A percentile compares a stretch with the other conserved stretches of the same genome.
Evolutionary conservation across 1,140 invertebrate genomes (phyloP).

Genomic region (Pemphigus obesinymphae): DNA sequence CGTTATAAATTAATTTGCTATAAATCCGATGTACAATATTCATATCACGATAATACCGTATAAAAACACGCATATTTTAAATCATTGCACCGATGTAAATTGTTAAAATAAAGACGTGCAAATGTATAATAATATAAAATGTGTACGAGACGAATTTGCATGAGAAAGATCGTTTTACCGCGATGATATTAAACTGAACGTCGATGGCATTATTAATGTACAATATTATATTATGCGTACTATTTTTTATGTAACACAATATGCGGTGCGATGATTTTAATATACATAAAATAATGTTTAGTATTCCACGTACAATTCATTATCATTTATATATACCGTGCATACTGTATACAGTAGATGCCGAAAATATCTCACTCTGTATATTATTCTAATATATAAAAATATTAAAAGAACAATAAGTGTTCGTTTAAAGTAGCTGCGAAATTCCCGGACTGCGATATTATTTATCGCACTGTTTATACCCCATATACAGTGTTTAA

Average conservation of each 20-base stretch:
- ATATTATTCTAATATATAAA: too few relatives aligned
- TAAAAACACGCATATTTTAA: too few relatives aligned
- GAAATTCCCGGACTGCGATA: background rate
- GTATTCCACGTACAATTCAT: background rate
- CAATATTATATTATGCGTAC: background rate
- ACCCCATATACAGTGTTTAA: background rate
- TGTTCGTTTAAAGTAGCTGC: background rate
- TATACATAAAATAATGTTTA: background rate
- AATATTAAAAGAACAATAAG: background rate
- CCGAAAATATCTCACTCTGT: too few relatives aligned
- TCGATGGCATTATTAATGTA: background rate
- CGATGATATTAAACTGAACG: background rate
- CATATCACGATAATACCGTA: too few relatives aligned
- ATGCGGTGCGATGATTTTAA: background rate
- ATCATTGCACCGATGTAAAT: background rate
- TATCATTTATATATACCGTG: too few relatives aligned
- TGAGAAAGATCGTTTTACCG: background rate
- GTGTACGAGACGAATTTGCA: background rate
- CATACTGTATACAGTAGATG: too few relatives aligned
- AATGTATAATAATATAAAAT: background rate
- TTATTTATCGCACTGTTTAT: background rate
- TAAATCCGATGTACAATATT: too few relatives aligned
- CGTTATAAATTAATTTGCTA: too few relatives aligned
- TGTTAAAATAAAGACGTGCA: background rate
- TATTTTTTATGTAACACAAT: too few relatives aligned